Percentiles rank a stretch among this genome's conserved stretches.
Evolutionary conservation across 2,797 vertebrate genomes (phyloP).

Genomic region (Acropternis orthonyx): DNA sequence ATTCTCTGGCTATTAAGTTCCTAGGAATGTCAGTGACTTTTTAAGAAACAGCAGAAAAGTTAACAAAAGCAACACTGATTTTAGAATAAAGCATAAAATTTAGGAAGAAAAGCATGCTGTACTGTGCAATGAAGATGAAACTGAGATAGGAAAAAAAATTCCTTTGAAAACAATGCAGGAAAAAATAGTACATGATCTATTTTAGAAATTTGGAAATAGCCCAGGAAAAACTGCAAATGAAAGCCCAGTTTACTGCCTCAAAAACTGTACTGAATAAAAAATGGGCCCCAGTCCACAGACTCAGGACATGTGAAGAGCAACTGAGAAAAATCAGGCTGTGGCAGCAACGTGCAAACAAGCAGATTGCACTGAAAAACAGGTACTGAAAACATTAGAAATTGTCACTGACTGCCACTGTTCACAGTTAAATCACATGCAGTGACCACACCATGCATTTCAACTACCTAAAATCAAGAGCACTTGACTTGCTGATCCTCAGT

Average conservation of each 20-base stretch:
- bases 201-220: neutral
- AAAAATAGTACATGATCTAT: slow-evolving; percentile 9
- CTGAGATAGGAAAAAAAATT: neutral
- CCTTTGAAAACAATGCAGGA: slow-evolving; percentile 19
- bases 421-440: neutral
- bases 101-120: neutral
- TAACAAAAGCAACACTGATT: neutral
- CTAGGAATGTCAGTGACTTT: neutral
- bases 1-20: neutral
- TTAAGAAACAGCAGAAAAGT: neutral
- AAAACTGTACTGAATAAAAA: slow-evolving; percentile 14
- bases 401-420: neutral
- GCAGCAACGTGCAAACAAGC: neutral
- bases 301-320: neutral
- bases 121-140: neutral
- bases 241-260: neutral
- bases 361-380: neutral
- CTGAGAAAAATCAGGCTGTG: neutral
- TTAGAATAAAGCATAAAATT: neutral
- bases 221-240: neutral
- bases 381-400: neutral
- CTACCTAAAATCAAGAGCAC: neutral
- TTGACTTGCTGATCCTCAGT: neutral
- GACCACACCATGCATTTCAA: fast-evolving
- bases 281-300: neutral